phyloP scores from a whole-genome alignment of 2,888 invertebrate genomes.

The Nemapogon koenigi region DNA sequence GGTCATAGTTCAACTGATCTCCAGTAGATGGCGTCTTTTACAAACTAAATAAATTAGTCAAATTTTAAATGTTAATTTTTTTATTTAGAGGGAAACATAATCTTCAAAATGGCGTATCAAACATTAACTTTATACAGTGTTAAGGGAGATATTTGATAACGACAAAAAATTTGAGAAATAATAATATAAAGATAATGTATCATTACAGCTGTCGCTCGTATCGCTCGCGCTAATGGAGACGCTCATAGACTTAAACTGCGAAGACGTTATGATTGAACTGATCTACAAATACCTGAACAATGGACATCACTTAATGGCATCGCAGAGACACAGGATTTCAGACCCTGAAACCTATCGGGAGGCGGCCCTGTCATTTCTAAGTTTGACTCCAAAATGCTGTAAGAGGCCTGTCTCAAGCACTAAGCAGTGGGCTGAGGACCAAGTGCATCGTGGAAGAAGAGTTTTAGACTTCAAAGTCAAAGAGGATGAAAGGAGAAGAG shows the following conservation, averaged over 20 bases:
- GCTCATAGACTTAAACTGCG: constrained; percentile 89
- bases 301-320: constrained; percentile 39
- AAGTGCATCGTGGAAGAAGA: constrained; percentile 35
- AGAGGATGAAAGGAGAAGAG: constrained; percentile 23
- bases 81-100: too few species aligned
- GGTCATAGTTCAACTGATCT: too few species aligned
- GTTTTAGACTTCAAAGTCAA: constrained; percentile 36
- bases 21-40: too few species aligned
- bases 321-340: constrained; percentile 33
- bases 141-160: too few species aligned
- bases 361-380: constrained; percentile 42
- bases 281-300: constrained; percentile 79
- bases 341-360: constrained; percentile 45
- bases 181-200: too few species aligned
- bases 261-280: constrained; percentile 94
- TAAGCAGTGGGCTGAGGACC: constrained; percentile 42
- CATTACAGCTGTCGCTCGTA: constrained; percentile 80
- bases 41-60: too few species aligned
- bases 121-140: too few species aligned
- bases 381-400: constrained; percentile 70
- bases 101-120: too few species aligned
- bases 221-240: constrained; percentile 91
- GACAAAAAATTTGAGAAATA: too few species aligned
- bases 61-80: too few species aligned
- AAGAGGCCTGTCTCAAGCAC: constrained; percentile 37